These are phyloP conservation scores for Oxygymnocypris stewartii DNA, from an alignment of 2,113 vertebrate genomes.

Conservation along the genomic window DNA sequence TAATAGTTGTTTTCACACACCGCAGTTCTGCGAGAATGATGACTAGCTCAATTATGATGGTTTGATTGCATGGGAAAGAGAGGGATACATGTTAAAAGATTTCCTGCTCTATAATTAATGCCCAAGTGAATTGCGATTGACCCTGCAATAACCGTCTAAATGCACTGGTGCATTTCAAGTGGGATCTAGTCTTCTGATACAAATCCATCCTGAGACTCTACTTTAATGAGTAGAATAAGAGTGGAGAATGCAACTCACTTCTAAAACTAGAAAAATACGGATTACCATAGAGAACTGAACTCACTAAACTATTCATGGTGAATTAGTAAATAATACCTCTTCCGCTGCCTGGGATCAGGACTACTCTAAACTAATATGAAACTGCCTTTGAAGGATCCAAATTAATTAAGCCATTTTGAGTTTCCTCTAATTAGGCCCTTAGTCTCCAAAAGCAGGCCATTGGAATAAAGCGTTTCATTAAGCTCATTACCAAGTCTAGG, in stretches of 20 bases:
- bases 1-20: slow-evolving; percentile 7
- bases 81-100: slow-evolving; percentile 58
- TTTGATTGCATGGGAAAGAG: slow-evolving; percentile 46
- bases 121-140: slow-evolving; percentile 69
- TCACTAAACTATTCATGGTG: slow-evolving; percentile 55
- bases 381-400: slow-evolving; percentile 69
- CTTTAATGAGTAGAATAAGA: slow-evolving; percentile 67
- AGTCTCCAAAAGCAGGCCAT: slow-evolving; percentile 61
- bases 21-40: slow-evolving; percentile 23
- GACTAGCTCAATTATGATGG: slow-evolving; percentile 9
- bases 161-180: slow-evolving; percentile 56
- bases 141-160: slow-evolving; percentile 68
- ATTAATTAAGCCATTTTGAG: slow-evolving; percentile 70
- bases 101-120: slow-evolving; percentile 69
- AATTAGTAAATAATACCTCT: slow-evolving; percentile 65
- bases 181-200: slow-evolving; percentile 72
- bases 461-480: slow-evolving; percentile 60
- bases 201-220: slow-evolving; percentile 72
- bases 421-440: slow-evolving; percentile 64
- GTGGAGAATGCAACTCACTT: slow-evolving; percentile 57
- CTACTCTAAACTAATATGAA: slow-evolving; percentile 62
- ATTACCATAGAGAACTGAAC: slow-evolving; percentile 63
- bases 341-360: slow-evolving; percentile 67
- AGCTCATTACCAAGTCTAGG: slow-evolving; percentile 54
- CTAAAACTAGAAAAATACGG: slow-evolving; percentile 62